Conservation (phyloP, 2,797 vertebrate species). For the Sphaeramia orbicularis region DNA sequence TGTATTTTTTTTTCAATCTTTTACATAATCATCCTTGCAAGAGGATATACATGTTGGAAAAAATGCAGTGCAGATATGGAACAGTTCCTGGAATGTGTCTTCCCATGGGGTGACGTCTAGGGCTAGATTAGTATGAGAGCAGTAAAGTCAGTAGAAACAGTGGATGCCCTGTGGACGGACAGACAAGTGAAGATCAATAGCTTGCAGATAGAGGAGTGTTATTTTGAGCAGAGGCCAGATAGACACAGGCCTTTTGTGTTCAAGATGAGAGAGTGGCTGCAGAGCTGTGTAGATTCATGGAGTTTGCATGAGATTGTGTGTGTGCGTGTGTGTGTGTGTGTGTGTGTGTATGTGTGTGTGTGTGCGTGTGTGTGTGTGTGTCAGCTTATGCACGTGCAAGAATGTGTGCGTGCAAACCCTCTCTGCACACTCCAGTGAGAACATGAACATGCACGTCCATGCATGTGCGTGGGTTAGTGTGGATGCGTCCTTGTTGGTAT, state of each 20-base stretch:
- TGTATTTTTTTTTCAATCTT: conserved; percentile 46
- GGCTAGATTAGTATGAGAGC: conserved; percentile 53
- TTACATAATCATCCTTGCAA: conserved; percentile 69
- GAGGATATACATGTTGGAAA: conserved; percentile 50
- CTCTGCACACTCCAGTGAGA: conserved; percentile 13
- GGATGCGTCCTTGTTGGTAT: conserved; percentile 34
- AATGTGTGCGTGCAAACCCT: conserved; percentile 23
- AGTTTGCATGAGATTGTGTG: conserved; percentile 21
- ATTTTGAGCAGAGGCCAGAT: conserved; percentile 56
- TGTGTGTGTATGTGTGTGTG: too few relatives aligned
- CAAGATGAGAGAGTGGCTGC: conserved; percentile 40
- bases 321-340: too few relatives aligned
- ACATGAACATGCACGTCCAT: conserved; percentile 29
- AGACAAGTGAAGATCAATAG: conserved; percentile 65
- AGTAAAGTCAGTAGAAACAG: conserved; percentile 60
- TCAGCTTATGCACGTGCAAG: conserved; percentile 8
- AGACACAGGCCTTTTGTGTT: conserved; percentile 71
- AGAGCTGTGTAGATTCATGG: conserved; percentile 35
- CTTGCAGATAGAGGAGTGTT: conserved; percentile 60
- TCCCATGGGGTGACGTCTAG: conserved; percentile 42
- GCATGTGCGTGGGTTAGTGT: conserved; percentile 37
- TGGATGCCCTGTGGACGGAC: conserved; percentile 59
- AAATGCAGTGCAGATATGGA: conserved; percentile 50
- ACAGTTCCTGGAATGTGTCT: conserved; percentile 52
- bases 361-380: conserved; percentile 9